Evolutionary conservation across 2,113 vertebrate species (phyloP).

Genomic region (Clupea harengus): DNA sequence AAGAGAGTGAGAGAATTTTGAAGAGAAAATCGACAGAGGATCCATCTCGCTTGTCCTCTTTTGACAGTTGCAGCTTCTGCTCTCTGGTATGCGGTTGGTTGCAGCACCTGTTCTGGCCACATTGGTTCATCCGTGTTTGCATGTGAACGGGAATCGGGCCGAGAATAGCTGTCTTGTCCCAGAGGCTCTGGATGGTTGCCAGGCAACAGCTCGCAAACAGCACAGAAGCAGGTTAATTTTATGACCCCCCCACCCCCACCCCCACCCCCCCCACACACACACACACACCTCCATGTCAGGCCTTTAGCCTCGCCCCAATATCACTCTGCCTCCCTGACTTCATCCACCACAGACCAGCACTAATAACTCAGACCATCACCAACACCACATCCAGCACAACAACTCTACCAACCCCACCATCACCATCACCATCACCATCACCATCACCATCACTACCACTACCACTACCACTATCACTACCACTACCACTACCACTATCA

Average conservation of each 20-base stretch:
- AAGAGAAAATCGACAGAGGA: neutral
- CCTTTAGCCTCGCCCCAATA: no score
- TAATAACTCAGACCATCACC: neutral
- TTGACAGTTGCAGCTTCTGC: neutral
- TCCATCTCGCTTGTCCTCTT: constrained; percentile 24
- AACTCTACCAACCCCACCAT: no score
- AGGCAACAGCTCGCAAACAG: constrained; percentile 70
- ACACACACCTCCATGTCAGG: neutral
- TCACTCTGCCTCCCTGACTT: neutral
- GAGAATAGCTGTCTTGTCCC: constrained; percentile 59
- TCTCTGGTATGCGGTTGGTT: constrained; percentile 33
- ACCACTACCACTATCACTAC: no score
- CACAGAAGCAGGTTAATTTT: constrained; percentile 53
- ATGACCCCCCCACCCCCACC: constrained; percentile 42
- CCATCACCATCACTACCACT: neutral
- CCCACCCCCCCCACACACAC: neutral
- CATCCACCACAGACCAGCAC: neutral
- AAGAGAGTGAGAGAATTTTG: neutral
- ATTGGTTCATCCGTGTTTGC: constrained; percentile 22
- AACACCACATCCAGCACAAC: neutral
- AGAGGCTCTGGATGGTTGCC: constrained; percentile 72
- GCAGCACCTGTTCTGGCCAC: neutral
- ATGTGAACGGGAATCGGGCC: constrained; percentile 57
- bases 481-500: neutral
- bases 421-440: neutral